Evolutionary conservation across 2,113 vertebrate genomes (phyloP).

Genomic region (Brachirus orientalis): DNA sequence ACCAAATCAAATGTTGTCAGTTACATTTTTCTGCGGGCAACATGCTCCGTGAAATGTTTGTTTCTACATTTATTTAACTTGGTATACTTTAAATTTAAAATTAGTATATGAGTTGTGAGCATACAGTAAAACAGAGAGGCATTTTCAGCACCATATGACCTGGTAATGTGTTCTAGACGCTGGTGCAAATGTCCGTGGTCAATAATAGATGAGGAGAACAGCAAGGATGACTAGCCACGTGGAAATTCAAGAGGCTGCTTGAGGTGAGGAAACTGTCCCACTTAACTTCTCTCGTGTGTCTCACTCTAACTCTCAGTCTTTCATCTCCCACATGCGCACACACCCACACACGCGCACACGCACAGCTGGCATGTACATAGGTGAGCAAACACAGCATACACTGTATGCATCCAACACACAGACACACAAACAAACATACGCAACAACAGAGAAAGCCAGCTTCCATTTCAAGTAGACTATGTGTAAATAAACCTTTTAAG

Average conservation of each 20-base stretch:
- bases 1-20: not conserved
- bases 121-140: not conserved
- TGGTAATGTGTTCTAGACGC: conserved; percentile 76
- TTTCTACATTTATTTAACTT: not conserved
- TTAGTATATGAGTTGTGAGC: not conserved
- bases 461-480: conserved; percentile 46
- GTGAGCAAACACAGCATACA: conserved; percentile 45
- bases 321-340: conserved; percentile 28
- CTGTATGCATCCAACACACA: conserved; percentile 1
- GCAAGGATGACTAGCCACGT: conserved; percentile 76
- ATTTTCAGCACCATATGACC: conserved; percentile 21
- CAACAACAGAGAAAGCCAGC: conserved; percentile 23
- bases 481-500: conserved; percentile 68
- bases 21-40: conserved; percentile 2
- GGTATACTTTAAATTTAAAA: not conserved
- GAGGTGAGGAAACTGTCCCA: conserved; percentile 4
- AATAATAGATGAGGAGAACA: conserved; percentile 84
- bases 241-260: conserved; percentile 72
- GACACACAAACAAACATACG: conserved; percentile 18
- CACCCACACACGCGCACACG: conserved; percentile 12
- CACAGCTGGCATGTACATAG: conserved; percentile 27
- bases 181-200: conserved; percentile 78
- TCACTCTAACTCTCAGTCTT: not conserved
- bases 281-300: conserved; percentile 17
- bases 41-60: not conserved